Evolutionary conservation across 2,797 vertebrate genomes (phyloP), one percentile per base, ranked within the genome.

Genomic region (Paedocypris micromegethes): DNA sequence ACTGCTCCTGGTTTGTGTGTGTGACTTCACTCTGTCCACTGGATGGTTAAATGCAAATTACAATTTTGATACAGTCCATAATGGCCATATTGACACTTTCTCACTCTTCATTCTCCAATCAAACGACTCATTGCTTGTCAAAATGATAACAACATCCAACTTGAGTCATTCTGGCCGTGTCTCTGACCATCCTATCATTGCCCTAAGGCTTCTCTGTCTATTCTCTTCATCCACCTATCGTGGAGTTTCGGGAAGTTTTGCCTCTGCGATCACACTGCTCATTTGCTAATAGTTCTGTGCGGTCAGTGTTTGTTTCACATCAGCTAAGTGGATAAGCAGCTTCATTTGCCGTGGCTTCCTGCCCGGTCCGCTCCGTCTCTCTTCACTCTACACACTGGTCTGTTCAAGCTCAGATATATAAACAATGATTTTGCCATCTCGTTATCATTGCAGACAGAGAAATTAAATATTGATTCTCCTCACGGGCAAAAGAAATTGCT

Each of bases 401-500:
- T 77, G 74, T 72, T 75, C 77, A 72, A 81, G 70, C 76, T 61
- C 64, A 83, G 76, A 83, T 83, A 79, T 81, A 80, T 78, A 74
- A 75, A 75, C 73, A 83, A 79, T 83, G 80, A 85, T 85, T 84
- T 82, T 79, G 76, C 76, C 78, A 80, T 81, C 80, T 82, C 68
- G 79, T 86, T 85, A 88, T 86, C 80, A 84, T 82, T 79, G 80
- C 79, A 82, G 82, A 86, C 85, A 86, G 85, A 87, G 81, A 86
- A 87, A 89, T 88, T 78, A 89, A 88, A 87, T 90, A 90, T 89
- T 86, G 86, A 88, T 88, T 84, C 76, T 69, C 37, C 56, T 75
- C 77, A 78, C 70, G 70, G 72, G 65, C 47, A 67, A 64, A 70
- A 76, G 52, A 73, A 73, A 80, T 71, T 73, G 73, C 72, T 75